Evolutionary conservation across 2,113 vertebrate genomes (phyloP), one percentile per base, ranked within the genome.

Genomic region (Emydura subglobosa): DNA sequence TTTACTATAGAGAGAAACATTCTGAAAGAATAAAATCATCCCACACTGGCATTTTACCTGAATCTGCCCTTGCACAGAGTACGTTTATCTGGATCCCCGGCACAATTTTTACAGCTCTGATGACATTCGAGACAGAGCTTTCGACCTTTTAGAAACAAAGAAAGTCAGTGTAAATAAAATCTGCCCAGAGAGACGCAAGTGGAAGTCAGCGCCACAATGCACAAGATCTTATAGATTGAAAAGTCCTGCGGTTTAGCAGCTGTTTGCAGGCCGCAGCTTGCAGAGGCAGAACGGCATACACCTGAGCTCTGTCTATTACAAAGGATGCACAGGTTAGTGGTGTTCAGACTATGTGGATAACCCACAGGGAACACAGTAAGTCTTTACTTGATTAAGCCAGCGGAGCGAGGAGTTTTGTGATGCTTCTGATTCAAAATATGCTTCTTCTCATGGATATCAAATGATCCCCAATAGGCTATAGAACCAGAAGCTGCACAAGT

Each of bases 81-180:
- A 91, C 99, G 99, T 93, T 96, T 98, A 96, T 99, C 99, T 59
- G 99, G 98, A 51, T 98, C 98, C 0, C 97, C 96, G 2, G 98
- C 44, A 39, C 99, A 99, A 88, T 97, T 98, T 96, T 97, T 97
- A 96, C 99, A 99, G 97, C 98, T 98, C 57, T 98, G 98, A 91
- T 99, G 98, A 91, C 99, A 99, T 94, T 98, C 98, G 89, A 98
- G 96, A 96, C 99, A 99, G 86, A 89, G 97, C 92, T 98, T 99
- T 97, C 99, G 98, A 98, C 95, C 99, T 99, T 97, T 96, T 84
- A 91, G 86, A 76, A 89, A 96, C 87, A 93, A 94, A 95, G 51
- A 17, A 8, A 94, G 25, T 11, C 7, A 51, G 29, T 8, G 34
- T 51, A 86, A 91, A 90, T 95, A 80, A 89, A 86, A 89, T 27